A percentile compares a stretch with the other conserved stretches of the same genome.
phyloP scores from a whole-genome alignment of 2,797 vertebrate genomes.

The Psittacula echo region DNA sequence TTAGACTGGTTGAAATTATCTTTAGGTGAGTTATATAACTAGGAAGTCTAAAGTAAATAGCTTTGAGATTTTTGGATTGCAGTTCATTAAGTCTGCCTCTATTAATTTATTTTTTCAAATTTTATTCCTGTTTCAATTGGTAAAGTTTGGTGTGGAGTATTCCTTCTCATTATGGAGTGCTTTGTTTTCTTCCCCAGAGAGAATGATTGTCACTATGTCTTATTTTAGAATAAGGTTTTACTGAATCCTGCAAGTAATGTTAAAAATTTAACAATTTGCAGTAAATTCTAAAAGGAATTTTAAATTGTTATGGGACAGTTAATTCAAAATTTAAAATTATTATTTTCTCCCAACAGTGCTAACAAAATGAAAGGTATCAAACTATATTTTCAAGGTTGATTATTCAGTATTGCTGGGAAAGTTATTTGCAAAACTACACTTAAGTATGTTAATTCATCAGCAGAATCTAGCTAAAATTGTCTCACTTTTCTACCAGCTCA shows the following conservation, averaged over 20 bases:
- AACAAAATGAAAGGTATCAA: background rate
- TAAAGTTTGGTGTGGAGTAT: background rate
- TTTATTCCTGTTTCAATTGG: background rate
- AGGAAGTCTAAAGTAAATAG: background rate
- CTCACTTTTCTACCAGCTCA: background rate
- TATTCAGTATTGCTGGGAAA: background rate
- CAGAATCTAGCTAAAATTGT: background rate
- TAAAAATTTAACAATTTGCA: background rate
- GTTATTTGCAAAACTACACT: background rate
- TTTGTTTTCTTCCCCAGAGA: background rate
- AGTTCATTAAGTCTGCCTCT: background rate
- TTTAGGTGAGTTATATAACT: background rate
- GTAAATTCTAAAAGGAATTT: background rate
- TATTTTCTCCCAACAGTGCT: background rate
- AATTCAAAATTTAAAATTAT: background rate
- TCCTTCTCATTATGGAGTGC: background rate
- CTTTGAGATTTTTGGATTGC: background rate
- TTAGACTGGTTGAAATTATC: background rate
- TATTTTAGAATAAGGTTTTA: background rate
- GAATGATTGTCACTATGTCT: background rate
- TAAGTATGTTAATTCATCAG: background rate
- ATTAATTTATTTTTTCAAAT: background rate
- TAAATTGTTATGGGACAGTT: background rate
- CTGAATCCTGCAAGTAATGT: background rate
- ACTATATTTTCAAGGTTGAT: background rate